A percentile compares a stretch with the other conserved stretches of the same genome.
These are phyloP conservation scores for Dicrostonyx torquatus DNA, from an alignment of 2,797 vertebrate genomes.

Conservation along the genomic window DNA sequence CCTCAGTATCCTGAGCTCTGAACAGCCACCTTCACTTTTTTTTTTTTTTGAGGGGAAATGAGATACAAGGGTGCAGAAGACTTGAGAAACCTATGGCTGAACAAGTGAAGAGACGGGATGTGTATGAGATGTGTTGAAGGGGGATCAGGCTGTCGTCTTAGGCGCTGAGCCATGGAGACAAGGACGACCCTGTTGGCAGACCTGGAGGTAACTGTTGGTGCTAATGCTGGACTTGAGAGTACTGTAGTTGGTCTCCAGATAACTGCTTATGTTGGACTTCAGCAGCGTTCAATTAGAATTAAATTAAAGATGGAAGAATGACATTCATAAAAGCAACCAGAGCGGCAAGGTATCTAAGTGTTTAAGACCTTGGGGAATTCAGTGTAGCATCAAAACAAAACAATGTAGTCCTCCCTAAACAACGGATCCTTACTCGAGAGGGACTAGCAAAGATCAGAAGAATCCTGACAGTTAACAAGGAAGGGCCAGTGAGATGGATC, in stretches of 20 bases:
- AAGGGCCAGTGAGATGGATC: background rate
- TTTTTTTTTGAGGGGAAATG: background rate
- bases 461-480: background rate
- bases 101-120: background rate
- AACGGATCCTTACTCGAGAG: background rate
- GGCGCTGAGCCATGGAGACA: background rate
- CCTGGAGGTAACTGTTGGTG: background rate
- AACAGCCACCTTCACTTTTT: background rate
- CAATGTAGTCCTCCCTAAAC: background rate
- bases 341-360: background rate
- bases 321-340: background rate
- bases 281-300: background rate
- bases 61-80: background rate
- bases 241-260: background rate
- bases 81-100: background rate
- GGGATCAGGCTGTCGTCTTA: background rate
- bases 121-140: background rate
- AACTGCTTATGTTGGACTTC: background rate
- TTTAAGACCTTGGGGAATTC: background rate
- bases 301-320: background rate
- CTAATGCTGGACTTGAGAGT: background rate
- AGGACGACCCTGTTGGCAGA: background rate
- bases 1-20: background rate
- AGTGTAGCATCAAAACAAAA: background rate
- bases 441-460: background rate